Evolutionary conservation across 2,797 vertebrate genomes (phyloP).

Genomic region (Paguma larvata): DNA sequence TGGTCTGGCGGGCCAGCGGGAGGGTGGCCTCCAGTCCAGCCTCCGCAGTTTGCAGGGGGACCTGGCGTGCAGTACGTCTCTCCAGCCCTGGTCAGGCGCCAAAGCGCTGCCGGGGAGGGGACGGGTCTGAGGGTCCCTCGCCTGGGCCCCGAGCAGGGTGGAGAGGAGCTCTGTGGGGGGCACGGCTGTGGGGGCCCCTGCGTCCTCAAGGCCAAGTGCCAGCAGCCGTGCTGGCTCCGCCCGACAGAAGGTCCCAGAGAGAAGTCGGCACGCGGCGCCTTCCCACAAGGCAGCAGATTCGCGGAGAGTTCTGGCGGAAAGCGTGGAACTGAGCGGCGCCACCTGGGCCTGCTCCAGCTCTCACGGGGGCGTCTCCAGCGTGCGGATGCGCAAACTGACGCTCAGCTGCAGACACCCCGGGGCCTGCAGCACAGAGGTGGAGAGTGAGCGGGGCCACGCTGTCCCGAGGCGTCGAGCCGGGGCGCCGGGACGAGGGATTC

Average conservation of each 20-base stretch:
- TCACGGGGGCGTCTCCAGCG: neutral
- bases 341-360: neutral
- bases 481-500: neutral
- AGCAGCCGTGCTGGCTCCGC: neutral
- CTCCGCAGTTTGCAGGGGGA: neutral
- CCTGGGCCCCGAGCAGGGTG: neutral
- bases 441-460: fast-evolving
- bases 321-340: too few species aligned
- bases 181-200: neutral
- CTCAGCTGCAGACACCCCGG: neutral
- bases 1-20: neutral
- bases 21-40: neutral
- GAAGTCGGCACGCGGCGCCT: neutral
- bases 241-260: neutral
- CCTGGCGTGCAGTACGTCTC: too few species aligned
- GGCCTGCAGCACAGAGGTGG: neutral
- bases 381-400: neutral
- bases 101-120: neutral
- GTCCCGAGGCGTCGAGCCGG: fast-evolving
- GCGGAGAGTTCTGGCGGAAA: neutral
- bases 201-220: neutral
- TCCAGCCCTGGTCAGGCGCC: neutral
- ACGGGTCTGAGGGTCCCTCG: neutral
- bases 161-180: fast-evolving
- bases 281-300: neutral